Evolutionary conservation across 2,113 vertebrate genomes (phyloP).

Genomic region (Petaurus breviceps): DNA sequence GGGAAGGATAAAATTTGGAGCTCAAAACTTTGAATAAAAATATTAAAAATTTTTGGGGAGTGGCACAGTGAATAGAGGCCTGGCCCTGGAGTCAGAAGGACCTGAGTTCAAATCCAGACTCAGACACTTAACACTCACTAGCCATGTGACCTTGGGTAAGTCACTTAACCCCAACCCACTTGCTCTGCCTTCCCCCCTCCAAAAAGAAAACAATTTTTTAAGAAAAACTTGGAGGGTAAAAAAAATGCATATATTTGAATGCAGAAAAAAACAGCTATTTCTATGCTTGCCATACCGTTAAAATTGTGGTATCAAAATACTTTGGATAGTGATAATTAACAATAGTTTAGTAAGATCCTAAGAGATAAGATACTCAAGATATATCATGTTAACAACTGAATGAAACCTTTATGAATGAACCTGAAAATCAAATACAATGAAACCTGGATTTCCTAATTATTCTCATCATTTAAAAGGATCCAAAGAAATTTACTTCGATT

Average conservation of each 20-base stretch:
- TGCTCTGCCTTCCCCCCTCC: too few species aligned
- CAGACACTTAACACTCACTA: too few species aligned
- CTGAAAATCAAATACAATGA: slow-evolving; percentile 16
- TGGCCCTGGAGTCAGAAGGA: too few species aligned
- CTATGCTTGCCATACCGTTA: slow-evolving; percentile 7
- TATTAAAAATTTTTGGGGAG: too few species aligned
- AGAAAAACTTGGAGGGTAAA: too few species aligned
- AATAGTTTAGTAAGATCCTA: slow-evolving; percentile 24
- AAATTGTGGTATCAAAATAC: not conserved
- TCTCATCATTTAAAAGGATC: slow-evolving; percentile 15
- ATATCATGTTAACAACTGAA: slow-evolving; percentile 39
- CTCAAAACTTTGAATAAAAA: too few species aligned
- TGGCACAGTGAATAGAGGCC: too few species aligned
- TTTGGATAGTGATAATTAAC: not conserved
- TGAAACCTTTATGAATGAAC: not conserved
- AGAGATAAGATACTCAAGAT: slow-evolving; percentile 23
- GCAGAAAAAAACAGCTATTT: slow-evolving; percentile 23
- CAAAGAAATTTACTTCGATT: slow-evolving; percentile 17
- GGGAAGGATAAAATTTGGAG: too few species aligned
- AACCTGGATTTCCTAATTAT: slow-evolving; percentile 27
- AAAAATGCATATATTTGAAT: slow-evolving; percentile 15
- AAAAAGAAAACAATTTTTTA: too few species aligned
- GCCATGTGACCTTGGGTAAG: too few species aligned
- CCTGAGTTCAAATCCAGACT: too few species aligned
- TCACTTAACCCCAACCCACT: too few species aligned